Conservation (phyloP, 2,113 vertebrate genomes). For the Amphilophus citrinellus region DNA sequence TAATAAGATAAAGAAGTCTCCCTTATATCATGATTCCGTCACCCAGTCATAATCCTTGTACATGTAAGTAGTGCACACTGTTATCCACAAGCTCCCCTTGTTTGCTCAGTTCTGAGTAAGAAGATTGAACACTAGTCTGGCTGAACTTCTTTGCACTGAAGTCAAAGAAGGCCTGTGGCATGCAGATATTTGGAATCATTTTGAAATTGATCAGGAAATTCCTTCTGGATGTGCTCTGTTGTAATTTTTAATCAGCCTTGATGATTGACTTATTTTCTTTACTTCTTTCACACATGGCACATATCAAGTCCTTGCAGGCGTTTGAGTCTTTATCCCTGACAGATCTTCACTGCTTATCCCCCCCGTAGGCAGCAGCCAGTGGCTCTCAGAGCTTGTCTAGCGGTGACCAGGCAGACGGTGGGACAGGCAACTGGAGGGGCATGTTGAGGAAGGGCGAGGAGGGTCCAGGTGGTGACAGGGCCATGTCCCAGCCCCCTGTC, state of each 20-base stretch:
- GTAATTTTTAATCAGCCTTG: not conserved
- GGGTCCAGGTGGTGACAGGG: conserved; percentile 81
- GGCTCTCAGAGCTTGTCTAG: conserved; percentile 78
- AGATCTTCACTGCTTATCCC: not conserved
- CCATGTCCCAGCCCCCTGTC: conserved; percentile 65
- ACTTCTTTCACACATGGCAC: not conserved
- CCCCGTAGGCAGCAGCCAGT: conserved; percentile 52
- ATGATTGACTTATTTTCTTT: not conserved
- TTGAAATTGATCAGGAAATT: not conserved
- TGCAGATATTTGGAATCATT: not conserved
- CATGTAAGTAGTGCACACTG: not conserved
- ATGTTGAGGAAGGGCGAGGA: conserved; percentile 94
- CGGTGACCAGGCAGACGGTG: conserved; percentile 81
- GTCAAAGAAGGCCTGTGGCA: conserved; percentile 15
- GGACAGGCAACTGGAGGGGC: conserved; percentile 93
- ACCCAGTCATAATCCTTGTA: not conserved
- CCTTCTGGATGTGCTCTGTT: not conserved
- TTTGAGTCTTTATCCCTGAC: not conserved
- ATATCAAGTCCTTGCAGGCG: too few relatives aligned
- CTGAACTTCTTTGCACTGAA: conserved; percentile 17
- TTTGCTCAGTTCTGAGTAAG: not conserved
- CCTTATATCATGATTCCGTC: not conserved
- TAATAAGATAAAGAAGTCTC: not conserved
- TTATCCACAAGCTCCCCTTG: not conserved
- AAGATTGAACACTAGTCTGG: not conserved